Evolutionary conservation across 2,888 invertebrate genomes (phyloP), one percentile per base, ranked within the genome.

Genomic region (Oxyteleia sp.): DNA sequence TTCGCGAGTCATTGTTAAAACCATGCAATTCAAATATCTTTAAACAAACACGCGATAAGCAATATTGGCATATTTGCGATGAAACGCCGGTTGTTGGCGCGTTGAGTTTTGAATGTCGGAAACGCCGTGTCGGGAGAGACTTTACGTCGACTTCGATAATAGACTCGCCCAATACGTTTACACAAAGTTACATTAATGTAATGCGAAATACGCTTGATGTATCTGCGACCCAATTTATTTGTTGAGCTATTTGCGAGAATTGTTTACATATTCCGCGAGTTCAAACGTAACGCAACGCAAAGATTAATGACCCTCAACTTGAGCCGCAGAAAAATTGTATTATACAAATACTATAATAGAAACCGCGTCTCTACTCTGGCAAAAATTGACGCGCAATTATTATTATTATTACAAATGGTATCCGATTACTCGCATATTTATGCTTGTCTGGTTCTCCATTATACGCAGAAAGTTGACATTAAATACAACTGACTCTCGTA

Each of bases 381-480:
- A 53, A 53, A 74, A 43, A 59, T 23, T 23, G n/a, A 2, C 10
- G 18, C 15, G 16, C 38, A 75, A 57, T 75, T 41, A 75, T 64
- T 75, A 23, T 29, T 66, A 47, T 59, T 66, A 76, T n/a, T n/a
- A n/a, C n/a, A n/a, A n/a, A n/a, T n/a, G n/a, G n/a, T n/a, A n/a
- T n/a, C n/a, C n/a, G n/a, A n/a, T n/a, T n/a, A n/a, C n/a, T n/a
- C n/a, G n/a, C n/a, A n/a, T n/a, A n/a, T n/a, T n/a, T n/a, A n/a
- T n/a, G n/a, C n/a, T 45, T 51, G 68, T 68, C 53, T 45, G 16
- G n/a, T 29, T 32, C 15, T 4, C 20, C 51, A 51, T 59, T 59
- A 47, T 71, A n/a, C n/a, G 29, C 18, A 15, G 23, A 26, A 59
- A 51, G 59, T 43, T 72, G 51, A 80, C 59, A 51, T 59, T 59